phyloP scores from a whole-genome alignment of 2,113 vertebrate species.

The Mungos mungo region DNA sequence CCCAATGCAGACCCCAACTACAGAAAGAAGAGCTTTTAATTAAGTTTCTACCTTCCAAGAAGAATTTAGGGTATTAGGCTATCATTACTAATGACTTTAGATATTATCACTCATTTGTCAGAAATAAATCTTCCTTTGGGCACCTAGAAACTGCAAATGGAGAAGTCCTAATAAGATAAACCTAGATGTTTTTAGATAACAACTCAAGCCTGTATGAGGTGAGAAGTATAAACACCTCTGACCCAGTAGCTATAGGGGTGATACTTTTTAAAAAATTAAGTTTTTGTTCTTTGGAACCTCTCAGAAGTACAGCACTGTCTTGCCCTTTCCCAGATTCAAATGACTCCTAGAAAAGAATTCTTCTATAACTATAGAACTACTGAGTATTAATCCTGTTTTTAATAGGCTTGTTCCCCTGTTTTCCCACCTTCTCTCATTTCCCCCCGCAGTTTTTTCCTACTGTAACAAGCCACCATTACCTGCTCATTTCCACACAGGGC shows the following conservation, averaged over 20 bases:
- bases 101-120: slow-evolving; percentile 57
- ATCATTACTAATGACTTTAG: slow-evolving; percentile 45
- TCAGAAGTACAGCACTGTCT: not conserved
- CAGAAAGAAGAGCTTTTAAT: slow-evolving; percentile 56
- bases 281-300: slow-evolving; percentile 31
- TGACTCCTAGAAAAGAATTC: slow-evolving; percentile 8
- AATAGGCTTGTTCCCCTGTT: not conserved
- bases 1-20: not conserved
- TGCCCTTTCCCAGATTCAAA: slow-evolving; percentile 37
- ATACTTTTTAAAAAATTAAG: not conserved
- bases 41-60: slow-evolving; percentile 50
- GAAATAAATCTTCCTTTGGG: slow-evolving; percentile 66
- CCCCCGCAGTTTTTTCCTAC: not conserved
- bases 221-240: slow-evolving; percentile 9
- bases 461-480: not conserved
- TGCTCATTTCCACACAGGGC: slow-evolving; percentile 22
- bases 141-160: slow-evolving; percentile 26
- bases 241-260: not conserved
- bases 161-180: slow-evolving; percentile 39
- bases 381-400: slow-evolving; percentile 6
- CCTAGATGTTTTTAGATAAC: not conserved
- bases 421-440: not conserved
- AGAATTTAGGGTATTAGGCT: slow-evolving; percentile 30
- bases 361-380: not conserved
- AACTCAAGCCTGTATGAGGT: not conserved